These are phyloP conservation scores for Eugnorisma glareosa DNA, from an alignment of 2,888 invertebrate genomes.

Conservation along the genomic window DNA sequence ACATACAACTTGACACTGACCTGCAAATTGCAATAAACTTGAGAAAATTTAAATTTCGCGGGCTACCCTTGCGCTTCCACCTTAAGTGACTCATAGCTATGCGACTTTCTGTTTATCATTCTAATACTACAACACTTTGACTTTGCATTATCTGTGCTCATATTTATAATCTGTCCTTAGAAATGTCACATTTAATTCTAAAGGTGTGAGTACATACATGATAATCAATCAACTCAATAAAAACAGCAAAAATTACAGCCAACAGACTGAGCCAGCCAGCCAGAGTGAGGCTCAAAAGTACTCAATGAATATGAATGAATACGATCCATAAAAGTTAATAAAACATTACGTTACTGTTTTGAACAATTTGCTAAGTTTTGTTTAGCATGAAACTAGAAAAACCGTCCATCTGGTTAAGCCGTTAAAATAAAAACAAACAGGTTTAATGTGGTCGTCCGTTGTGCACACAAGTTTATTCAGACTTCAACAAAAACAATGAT, in stretches of 20 bases:
- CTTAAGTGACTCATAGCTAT: too few relatives aligned
- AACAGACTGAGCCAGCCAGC: too few relatives aligned
- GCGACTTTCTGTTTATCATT: neutral
- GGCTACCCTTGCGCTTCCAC: too few relatives aligned
- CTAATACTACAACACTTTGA: neutral
- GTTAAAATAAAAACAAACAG: neutral
- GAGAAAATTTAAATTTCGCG: too few relatives aligned
- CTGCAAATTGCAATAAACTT: too few relatives aligned
- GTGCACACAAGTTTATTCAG: slow-evolving; percentile 39
- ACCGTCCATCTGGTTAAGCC: neutral
- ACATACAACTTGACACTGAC: too few relatives aligned
- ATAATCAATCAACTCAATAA: neutral
- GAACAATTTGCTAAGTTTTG: neutral
- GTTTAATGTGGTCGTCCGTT: neutral
- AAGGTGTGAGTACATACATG: slow-evolving; percentile 11
- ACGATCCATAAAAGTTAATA: neutral
- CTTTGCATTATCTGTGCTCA: slow-evolving; percentile 16
- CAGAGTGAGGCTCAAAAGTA: neutral
- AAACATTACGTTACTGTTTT: neutral
- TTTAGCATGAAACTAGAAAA: neutral
- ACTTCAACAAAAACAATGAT: slow-evolving; percentile 65
- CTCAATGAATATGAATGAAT: neutral
- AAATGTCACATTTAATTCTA: slow-evolving; percentile 43
- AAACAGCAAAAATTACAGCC: neutral
- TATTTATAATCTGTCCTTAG: slow-evolving; percentile 38